Conservation (phyloP, 2,113 vertebrate genomes). For the Grammomys surdaster region DNA sequence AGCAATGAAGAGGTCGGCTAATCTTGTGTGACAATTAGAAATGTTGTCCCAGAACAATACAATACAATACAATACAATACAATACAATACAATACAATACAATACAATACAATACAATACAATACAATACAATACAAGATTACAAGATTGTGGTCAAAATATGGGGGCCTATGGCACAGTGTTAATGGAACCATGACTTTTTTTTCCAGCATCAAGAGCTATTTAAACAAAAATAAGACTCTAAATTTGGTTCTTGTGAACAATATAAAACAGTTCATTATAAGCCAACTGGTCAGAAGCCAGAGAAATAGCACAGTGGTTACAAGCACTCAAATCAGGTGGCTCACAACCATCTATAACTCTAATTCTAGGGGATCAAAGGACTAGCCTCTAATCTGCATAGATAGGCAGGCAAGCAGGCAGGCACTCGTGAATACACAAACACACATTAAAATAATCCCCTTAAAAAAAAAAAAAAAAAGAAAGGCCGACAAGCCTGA, state of each 20-base stretch:
- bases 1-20: not conserved
- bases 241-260: constrained; percentile 29
- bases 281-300: not conserved
- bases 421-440: no score
- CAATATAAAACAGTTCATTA: not conserved
- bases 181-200: not conserved
- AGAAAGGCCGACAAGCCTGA: not conserved
- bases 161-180: not conserved
- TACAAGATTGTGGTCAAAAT: constrained; percentile 49
- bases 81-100: no score
- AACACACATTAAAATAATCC: not conserved
- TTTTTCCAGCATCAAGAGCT: not conserved
- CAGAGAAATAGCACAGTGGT: not conserved
- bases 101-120: no score
- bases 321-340: not conserved
- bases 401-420: not conserved
- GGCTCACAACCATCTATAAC: not conserved
- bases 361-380: not conserved
- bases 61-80: no score
- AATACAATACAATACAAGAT: no score
- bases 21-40: constrained; percentile 51
- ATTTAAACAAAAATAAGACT: not conserved
- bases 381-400: not conserved
- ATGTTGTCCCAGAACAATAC: not conserved
- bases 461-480: not conserved